phyloP scores from a whole-genome alignment of 2,888 invertebrate genomes.

The Nemoura dubitans region DNA sequence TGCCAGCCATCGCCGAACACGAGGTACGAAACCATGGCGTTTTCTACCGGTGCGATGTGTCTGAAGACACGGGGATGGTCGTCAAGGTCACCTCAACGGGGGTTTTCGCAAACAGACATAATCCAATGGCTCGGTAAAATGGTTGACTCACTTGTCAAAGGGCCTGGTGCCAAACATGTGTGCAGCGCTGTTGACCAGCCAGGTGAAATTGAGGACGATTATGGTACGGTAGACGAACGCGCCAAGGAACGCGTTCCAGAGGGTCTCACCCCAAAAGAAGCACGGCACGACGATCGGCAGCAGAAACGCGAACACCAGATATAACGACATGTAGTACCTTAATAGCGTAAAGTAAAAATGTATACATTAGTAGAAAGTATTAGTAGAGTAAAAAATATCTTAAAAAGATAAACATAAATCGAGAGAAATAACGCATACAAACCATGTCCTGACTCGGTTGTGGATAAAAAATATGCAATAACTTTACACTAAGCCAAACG shows the following conservation, averaged over 20 bases:
- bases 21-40: constrained; percentile 59
- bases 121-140: too few species aligned
- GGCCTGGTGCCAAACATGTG: constrained; percentile 82
- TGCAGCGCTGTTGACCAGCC: constrained; percentile 84
- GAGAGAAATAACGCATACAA: too few species aligned
- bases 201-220: constrained; percentile 74
- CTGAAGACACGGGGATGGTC: constrained; percentile 49
- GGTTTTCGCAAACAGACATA: too few species aligned
- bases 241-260: constrained; percentile 68
- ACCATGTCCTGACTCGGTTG: too few species aligned
- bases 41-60: constrained; percentile 61
- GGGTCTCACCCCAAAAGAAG: constrained; percentile 74
- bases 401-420: too few species aligned
- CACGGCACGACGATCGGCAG: constrained; percentile 73
- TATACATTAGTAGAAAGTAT: too few species aligned
- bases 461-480: too few species aligned
- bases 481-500: too few species aligned
- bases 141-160: constrained; percentile 75
- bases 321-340: constrained; percentile 73
- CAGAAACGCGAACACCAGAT: constrained; percentile 67
- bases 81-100: too few species aligned
- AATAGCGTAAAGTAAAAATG: constrained; percentile 55
- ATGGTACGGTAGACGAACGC: constrained; percentile 71
- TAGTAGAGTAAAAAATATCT: too few species aligned
- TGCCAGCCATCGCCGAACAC: constrained; percentile 64